phyloP scores from a whole-genome alignment of 2,797 vertebrate species.

The Oryzias sinensis region DNA sequence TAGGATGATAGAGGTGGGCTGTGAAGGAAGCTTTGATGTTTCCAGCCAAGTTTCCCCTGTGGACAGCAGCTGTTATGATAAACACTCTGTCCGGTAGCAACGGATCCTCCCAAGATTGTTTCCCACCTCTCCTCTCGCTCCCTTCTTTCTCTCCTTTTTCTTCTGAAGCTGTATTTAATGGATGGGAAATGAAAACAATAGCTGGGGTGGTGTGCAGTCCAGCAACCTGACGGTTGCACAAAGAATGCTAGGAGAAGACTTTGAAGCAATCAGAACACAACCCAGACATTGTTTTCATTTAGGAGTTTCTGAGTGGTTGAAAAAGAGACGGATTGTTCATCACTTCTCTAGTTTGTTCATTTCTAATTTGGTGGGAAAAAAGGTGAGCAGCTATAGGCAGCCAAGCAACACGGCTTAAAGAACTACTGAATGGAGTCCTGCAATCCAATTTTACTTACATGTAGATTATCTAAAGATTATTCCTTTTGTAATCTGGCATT shows the following conservation, averaged over 20 bases:
- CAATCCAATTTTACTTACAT: too few relatives aligned
- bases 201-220: conserved; percentile 58
- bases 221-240: conserved; percentile 51
- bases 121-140: conserved; percentile 46
- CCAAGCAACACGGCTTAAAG: conserved; percentile 12
- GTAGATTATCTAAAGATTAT: too few relatives aligned
- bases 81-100: conserved; percentile 76
- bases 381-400: conserved; percentile 8
- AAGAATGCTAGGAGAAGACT: conserved; percentile 29
- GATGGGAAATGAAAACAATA: conserved; percentile 77
- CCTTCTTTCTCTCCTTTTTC: conserved; percentile 49
- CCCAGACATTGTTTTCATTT: conserved; percentile 28
- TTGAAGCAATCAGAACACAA: conserved; percentile 27
- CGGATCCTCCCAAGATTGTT: conserved; percentile 70
- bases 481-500: too few relatives aligned
- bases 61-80: conserved; percentile 80
- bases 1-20: conserved; percentile 70
- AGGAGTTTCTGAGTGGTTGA: conserved; percentile 22
- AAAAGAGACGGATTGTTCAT: conserved; percentile 31
- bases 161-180: conserved; percentile 65
- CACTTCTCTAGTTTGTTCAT: conserved; percentile 29
- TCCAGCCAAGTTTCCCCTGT: conserved; percentile 76
- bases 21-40: conserved; percentile 72
- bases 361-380: conserved; percentile 7
- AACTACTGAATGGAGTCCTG: conserved; percentile 6